These are phyloP conservation scores for Hassar affinis DNA, from an alignment of 2,113 vertebrate genomes.

Conservation along the genomic window DNA sequence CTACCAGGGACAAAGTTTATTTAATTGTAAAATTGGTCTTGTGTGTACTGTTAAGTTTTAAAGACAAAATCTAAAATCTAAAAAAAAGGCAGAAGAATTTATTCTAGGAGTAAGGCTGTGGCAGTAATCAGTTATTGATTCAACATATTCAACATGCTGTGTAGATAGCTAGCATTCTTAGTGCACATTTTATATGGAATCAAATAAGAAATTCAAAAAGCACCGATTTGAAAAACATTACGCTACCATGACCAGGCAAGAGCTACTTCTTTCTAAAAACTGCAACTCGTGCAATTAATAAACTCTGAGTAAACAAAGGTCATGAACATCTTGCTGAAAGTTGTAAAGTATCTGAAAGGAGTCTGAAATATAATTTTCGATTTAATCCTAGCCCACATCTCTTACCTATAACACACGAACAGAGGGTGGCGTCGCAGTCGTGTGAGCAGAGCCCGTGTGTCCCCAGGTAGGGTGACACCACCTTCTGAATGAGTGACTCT, in stretches of 20 bases:
- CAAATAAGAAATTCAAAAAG: background rate
- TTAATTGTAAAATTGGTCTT: no score
- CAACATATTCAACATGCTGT: no score
- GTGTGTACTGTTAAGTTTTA: no score
- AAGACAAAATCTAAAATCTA: no score
- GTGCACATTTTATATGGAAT: background rate
- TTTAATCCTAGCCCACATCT: background rate
- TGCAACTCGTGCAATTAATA: no score
- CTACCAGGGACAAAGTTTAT: no score
- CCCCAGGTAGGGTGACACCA: slow-evolving; percentile 77
- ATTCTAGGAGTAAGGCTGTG: no score
- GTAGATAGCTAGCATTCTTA: no score
- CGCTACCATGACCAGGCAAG: background rate
- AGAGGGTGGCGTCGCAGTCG: slow-evolving; percentile 71
- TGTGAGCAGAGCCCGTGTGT: slow-evolving; percentile 87
- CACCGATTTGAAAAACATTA: background rate
- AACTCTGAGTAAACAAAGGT: background rate
- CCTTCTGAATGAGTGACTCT: slow-evolving; percentile 89
- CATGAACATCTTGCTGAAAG: background rate
- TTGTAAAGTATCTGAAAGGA: background rate
- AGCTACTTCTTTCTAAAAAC: background rate
- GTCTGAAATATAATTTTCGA: background rate
- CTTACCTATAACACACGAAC: slow-evolving; percentile 86
- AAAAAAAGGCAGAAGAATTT: background rate
- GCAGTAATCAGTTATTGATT: no score